Conservation (phyloP, 2,113 vertebrate species). For the Anarrhichthys ocellatus region DNA sequence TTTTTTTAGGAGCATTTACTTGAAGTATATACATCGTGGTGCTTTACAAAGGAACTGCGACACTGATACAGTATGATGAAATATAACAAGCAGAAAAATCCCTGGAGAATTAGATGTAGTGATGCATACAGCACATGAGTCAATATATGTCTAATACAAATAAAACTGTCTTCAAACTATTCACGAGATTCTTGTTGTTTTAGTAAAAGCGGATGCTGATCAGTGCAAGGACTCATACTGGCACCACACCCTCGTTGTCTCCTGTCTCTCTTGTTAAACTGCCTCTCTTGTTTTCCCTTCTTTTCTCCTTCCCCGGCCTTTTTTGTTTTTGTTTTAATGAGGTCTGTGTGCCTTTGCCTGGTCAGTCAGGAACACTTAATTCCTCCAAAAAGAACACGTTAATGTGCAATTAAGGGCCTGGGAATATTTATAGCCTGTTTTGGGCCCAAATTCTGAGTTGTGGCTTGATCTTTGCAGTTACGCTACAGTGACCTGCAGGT, state of each 20-base stretch:
- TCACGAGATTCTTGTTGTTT: constrained; percentile 42
- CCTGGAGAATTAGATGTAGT: background rate
- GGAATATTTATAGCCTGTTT: constrained; percentile 61
- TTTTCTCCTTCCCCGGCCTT: constrained; percentile 11
- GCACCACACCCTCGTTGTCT: constrained; percentile 61
- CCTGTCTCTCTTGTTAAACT: constrained; percentile 69
- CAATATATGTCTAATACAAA: constrained; percentile 33
- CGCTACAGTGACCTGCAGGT: background rate
- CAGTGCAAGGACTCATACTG: constrained; percentile 31
- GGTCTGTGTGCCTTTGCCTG: constrained; percentile 60
- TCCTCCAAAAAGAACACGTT: constrained; percentile 61
- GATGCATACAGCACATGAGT: constrained; percentile 6
- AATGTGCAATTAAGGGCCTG: constrained; percentile 61
- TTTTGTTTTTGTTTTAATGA: constrained; percentile 55
- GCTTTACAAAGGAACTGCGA: background rate
- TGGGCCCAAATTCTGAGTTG: constrained; percentile 21
- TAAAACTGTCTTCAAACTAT: constrained; percentile 42
- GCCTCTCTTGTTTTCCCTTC: constrained; percentile 49
- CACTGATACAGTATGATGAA: background rate
- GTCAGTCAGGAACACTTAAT: constrained; percentile 71
- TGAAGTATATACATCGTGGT: constrained; percentile 32
- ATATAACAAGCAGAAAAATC: background rate
- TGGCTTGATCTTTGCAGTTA: constrained; percentile 7
- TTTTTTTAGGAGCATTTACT: constrained; percentile 18
- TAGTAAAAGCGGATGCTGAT: constrained; percentile 30